Evolutionary conservation across 2,113 vertebrate species (phyloP).

Genomic region (Collichthys lucidus): DNA sequence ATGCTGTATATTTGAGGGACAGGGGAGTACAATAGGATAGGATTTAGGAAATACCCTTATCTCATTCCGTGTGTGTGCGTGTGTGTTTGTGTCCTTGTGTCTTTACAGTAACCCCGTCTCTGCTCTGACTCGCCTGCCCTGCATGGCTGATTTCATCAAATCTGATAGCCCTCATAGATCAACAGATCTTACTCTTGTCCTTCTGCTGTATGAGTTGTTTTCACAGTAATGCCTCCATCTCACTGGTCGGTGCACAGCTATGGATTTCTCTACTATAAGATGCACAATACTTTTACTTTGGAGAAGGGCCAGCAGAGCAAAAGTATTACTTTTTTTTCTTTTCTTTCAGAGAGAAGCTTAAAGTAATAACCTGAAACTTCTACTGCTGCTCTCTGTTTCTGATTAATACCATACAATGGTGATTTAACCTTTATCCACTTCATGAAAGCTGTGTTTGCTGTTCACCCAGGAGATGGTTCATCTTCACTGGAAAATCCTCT

Average conservation of each 20-base stretch:
- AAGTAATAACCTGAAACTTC: constrained; percentile 52
- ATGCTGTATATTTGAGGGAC: constrained; percentile 58
- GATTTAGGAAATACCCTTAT: constrained; percentile 72
- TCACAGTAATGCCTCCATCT: constrained; percentile 29
- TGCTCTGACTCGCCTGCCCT: constrained; percentile 47
- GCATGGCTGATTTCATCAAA: constrained; percentile 61
- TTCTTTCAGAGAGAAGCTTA: constrained; percentile 36
- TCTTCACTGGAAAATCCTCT: constrained; percentile 34
- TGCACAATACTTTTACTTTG: constrained; percentile 1
- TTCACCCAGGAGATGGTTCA: constrained; percentile 21
- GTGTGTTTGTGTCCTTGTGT: constrained; percentile 28
- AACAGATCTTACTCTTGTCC: constrained; percentile 36
- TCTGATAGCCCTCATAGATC: constrained; percentile 50
- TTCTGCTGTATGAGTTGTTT: constrained; percentile 37
- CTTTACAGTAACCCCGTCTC: constrained; percentile 54
- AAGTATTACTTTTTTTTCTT: constrained; percentile 35
- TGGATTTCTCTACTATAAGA: constrained; percentile 31
- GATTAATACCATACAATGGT: constrained; percentile 44
- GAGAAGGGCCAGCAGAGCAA: constrained; percentile 1
- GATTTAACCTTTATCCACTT: constrained; percentile 57
- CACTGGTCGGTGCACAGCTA: not conserved
- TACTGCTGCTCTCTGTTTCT: not conserved
- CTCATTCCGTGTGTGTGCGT: constrained; percentile 13
- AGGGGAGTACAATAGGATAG: constrained; percentile 54
- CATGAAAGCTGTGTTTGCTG: constrained; percentile 39